Conservation (phyloP, 2,113 vertebrate genomes). For the Colinus virginianus region DNA sequence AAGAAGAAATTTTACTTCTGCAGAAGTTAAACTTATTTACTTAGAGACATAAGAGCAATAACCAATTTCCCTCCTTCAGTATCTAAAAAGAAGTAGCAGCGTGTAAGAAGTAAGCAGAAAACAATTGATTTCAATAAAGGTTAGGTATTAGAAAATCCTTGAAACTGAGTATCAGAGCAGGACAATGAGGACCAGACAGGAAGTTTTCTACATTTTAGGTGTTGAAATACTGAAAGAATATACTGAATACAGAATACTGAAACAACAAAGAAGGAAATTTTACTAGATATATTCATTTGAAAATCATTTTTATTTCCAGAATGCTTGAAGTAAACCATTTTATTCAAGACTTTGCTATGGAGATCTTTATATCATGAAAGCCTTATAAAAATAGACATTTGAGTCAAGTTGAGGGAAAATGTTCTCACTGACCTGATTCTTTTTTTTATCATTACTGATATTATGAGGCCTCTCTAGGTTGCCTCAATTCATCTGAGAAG, state of each 20-base stretch:
- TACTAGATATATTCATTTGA: background rate
- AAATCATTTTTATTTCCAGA: background rate
- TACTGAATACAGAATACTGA: background rate
- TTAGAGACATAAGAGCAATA: background rate
- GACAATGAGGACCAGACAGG: background rate
- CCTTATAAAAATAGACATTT: background rate
- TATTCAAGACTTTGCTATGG: background rate
- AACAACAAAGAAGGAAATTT: background rate
- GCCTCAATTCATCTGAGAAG: background rate
- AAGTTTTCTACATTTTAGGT: background rate
- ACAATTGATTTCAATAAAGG: background rate
- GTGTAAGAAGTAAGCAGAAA: background rate
- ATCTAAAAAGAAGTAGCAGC: background rate
- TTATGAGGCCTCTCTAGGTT: background rate
- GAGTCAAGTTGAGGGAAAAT: background rate
- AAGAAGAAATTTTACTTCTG: background rate
- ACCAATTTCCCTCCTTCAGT: background rate
- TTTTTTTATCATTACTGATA: background rate
- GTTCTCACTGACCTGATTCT: background rate
- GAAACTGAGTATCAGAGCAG: background rate
- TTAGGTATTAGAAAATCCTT: background rate
- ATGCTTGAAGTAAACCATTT: conserved; percentile 1
- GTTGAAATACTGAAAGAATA: background rate
- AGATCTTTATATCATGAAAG: background rate
- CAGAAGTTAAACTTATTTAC: background rate